Conservation (phyloP, 1,140 invertebrate species). For the Caligus rogercresseyi region DNA sequence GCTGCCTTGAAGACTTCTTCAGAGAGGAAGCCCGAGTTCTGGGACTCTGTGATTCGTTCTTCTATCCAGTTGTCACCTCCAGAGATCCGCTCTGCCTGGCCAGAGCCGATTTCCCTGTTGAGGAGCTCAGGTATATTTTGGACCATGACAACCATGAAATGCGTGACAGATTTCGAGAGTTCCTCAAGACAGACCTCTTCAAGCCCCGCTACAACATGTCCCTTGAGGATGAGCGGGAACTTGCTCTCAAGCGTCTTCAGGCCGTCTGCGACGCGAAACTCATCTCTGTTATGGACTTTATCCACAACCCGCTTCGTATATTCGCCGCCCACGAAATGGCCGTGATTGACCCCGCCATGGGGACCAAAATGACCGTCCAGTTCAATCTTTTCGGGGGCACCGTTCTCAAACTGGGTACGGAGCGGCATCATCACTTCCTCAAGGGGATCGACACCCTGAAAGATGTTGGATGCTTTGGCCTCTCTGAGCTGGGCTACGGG, state of each 20-base stretch:
- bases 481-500: slow-evolving; percentile 27
- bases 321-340: slow-evolving; percentile 27
- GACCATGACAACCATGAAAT: slow-evolving; percentile 27
- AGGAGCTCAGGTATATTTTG: slow-evolving; percentile 22
- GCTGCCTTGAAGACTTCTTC: background rate
- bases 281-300: slow-evolving; percentile 26
- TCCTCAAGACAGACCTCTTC: slow-evolving; percentile 22
- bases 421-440: slow-evolving; percentile 25
- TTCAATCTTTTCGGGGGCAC: slow-evolving; percentile 27
- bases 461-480: slow-evolving; percentile 26
- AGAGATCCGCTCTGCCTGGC: background rate
- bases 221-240: slow-evolving; percentile 25
- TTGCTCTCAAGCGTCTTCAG: slow-evolving; percentile 24
- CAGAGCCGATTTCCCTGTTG: slow-evolving; percentile 13
- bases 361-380: slow-evolving; percentile 27
- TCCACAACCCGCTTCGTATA: slow-evolving; percentile 25
- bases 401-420: slow-evolving; percentile 26
- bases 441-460: slow-evolving; percentile 24
- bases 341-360: slow-evolving; percentile 25
- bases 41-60: background rate
- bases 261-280: slow-evolving; percentile 25
- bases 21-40: background rate
- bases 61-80: background rate
- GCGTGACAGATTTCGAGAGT: slow-evolving; percentile 23
- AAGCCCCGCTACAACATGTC: slow-evolving; percentile 24